Base-by-base conservation (phyloP, 2,888 invertebrate genomes). In the Agriopis marginaria region DNA sequence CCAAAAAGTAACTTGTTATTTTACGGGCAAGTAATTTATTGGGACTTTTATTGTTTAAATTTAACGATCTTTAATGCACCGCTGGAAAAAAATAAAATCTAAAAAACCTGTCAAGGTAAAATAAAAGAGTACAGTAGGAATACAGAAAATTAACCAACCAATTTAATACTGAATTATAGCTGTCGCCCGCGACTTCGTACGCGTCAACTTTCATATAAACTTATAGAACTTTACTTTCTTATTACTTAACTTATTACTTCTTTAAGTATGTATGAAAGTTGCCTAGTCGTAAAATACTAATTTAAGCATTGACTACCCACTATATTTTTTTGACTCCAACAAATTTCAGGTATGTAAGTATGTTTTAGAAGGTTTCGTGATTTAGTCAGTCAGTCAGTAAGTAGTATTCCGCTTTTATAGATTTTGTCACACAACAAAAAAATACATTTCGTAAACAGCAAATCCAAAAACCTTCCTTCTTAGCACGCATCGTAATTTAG, bases 31-130 rank as follows among this genome's bases (percentile, higher is more conserved):
- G 81, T 87, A 88, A 90, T 92, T 91, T 92, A 92, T 91, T 77
- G 80, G 75, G 89, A 90, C 90, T 86, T 92, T 91, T 90, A 92
- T 84, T 85, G 83, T 87, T 86, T 81, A 78, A 82, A 84, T 88
- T 91, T 88, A 87, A 89, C 85, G 86, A 81, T 76, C 79, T 79
- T 82, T 86, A 86, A 76, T 75, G 70, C 73, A 74, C 51, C 44
- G 44, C 56, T 64, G 14, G 40, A 63, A 58, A 68, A 63, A 14
- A 40, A n/a, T 75, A 72, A 67, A 67, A 61, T 61, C 17, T 39
- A 7, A 39, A 17, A 64, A 47, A 56, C 39, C 44, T 60, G 50
- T 55, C 47, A 42, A 60, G 23, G 14, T 45, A 14, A 55, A 55
- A 47, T 49, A 12, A n/a, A 49, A 60, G 14, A 7, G 4, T 12